A percentile compares a stretch with the other conserved stretches of the same genome.
phyloP scores from a whole-genome alignment of 2,888 invertebrate species.

The Cerastoderma edule region DNA sequence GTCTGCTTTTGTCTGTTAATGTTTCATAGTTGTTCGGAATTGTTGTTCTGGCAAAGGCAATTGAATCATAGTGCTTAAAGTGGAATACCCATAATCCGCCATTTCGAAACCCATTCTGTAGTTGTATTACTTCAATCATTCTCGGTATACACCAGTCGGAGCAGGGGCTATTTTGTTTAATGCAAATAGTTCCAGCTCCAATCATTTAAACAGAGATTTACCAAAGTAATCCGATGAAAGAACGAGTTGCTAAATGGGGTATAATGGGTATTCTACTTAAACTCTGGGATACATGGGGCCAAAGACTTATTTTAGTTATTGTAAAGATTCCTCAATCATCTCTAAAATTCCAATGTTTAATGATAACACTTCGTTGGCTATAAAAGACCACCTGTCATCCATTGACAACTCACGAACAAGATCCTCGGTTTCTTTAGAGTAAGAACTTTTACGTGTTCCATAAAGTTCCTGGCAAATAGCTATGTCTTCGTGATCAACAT shows the following conservation, averaged over 20 bases:
- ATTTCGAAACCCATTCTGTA: too few species aligned
- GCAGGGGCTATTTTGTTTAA: not conserved
- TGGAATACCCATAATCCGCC: too few species aligned
- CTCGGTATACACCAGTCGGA: not conserved
- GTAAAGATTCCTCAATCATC: not conserved
- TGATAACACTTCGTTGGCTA: not conserved
- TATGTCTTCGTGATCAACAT: conserved; percentile 17
- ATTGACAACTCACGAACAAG: not conserved
- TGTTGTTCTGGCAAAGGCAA: not conserved
- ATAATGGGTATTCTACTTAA: too few species aligned
- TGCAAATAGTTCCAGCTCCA: not conserved
- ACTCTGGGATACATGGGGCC: too few species aligned
- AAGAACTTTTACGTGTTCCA: not conserved
- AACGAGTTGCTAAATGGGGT: not conserved
- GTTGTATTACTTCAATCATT: not conserved
- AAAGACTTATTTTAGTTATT: too few species aligned
- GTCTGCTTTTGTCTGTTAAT: not conserved
- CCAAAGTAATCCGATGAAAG: not conserved
- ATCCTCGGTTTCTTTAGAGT: not conserved
- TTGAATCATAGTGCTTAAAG: not conserved
- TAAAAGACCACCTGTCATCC: not conserved
- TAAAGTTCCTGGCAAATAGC: not conserved
- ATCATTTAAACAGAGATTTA: not conserved
- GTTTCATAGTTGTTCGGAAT: not conserved
- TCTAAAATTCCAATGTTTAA: not conserved